These are phyloP conservation scores for Drosophila lowei DNA, from an alignment of 1,140 invertebrate genomes.

Conservation along the genomic window DNA sequence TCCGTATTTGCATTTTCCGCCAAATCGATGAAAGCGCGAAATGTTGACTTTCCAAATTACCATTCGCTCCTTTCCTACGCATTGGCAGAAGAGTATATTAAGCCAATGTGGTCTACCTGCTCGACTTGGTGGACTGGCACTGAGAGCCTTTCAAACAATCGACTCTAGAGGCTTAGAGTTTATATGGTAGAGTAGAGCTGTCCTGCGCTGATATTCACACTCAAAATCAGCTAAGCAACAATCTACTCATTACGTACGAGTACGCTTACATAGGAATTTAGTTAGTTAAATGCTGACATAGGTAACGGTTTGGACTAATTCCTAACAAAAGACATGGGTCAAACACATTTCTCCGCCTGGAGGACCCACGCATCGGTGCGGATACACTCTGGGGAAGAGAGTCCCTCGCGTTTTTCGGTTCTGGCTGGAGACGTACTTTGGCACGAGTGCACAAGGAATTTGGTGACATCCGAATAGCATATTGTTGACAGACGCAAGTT, in stretches of 20 bases:
- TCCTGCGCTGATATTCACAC: no score
- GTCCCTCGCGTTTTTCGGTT: no score
- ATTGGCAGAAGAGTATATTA: not conserved
- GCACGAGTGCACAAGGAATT: constrained; percentile 15
- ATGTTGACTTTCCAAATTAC: constrained; percentile 55
- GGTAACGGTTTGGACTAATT: no score
- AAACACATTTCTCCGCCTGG: no score
- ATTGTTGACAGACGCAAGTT: constrained; percentile 5
- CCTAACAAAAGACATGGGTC: no score
- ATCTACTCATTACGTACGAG: no score
- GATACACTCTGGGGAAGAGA: no score
- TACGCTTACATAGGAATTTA: no score
- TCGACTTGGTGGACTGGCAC: constrained; percentile 4
- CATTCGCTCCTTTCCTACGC: constrained; percentile 17
- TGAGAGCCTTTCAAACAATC: constrained; percentile 36
- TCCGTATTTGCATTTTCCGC: constrained; percentile 50
- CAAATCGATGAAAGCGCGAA: constrained; percentile 60
- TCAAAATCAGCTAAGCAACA: no score
- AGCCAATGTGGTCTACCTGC: constrained; percentile 26
- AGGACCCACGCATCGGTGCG: no score
- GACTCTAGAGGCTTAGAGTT: constrained; percentile 10
- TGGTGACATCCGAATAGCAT: not conserved
- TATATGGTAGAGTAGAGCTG: no score
- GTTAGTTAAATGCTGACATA: no score
- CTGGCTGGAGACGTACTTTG: constrained; percentile 10